Evolutionary conservation across 2,888 invertebrate genomes (phyloP), one percentile per base, ranked within the genome.

Genomic region (Syrista parreyssii): DNA sequence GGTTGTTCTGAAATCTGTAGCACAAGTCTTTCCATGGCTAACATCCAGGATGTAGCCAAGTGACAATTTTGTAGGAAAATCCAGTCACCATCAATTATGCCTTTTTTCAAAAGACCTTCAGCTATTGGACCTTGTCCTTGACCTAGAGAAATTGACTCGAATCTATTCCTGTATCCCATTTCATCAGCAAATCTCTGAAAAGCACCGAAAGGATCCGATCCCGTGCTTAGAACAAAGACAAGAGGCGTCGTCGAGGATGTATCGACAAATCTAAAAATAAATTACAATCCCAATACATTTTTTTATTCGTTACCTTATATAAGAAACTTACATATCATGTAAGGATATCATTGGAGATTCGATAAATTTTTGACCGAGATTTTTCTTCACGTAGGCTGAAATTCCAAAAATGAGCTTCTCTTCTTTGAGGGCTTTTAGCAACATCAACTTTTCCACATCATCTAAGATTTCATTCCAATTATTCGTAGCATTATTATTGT

Each of bases 31-130:
- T 98, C 98, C 92, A 98, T 93, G 2, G 93, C 92, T 32, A 95
- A 92, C 97, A 98, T 97, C 98, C 98, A 98, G 0, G 97, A 97
- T 0, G 97, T 96, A 4, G 98, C 98, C 87, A 98, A 93, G 90
- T 98, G 98, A 86, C 98, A 98, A 90, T 98, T 98, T 94, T 97
- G 94, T n/a, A 92, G 92, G 89, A 98, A 96, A 11, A 98, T 94
- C 98, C 98, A 98, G 82, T 96, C 94, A 1, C 98, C 98, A 76
- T 94, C 93, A 1, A 92, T 92, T 83, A 94, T 93, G 1, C 96
- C 98, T 76, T 92, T 92, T 33, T 93, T 94, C 69, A 98, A 96
- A 92, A 98, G 92, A 85, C 94, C 94, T 88, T 97, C 96, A 1
- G 98, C 98, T 9, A 97, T 94, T 0, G 96, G 96, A 0, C 98